These are phyloP conservation scores for Caenorhabditis latens DNA, from an alignment of 1,140 invertebrate genomes.

Conservation along the genomic window DNA sequence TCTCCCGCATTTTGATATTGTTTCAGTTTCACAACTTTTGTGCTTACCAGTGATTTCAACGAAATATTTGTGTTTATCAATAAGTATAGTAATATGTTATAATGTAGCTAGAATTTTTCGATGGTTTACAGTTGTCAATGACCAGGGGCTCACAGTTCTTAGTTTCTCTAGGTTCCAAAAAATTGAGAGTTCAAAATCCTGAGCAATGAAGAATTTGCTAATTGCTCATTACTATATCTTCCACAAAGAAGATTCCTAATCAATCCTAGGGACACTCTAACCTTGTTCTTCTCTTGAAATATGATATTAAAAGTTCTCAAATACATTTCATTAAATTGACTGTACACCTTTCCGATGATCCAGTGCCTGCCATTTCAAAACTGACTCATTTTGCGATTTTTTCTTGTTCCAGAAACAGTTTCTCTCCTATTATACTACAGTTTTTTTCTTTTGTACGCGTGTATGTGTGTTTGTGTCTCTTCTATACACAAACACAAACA, in stretches of 20 bases:
- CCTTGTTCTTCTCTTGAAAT: no score
- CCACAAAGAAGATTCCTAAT: no score
- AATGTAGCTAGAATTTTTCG: no score
- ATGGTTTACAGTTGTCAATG: no score
- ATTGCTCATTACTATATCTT: no score
- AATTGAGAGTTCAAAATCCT: no score
- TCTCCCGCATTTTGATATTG: conserved; percentile 14
- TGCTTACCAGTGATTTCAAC: conserved; percentile 20
- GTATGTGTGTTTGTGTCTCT: conserved; percentile 10
- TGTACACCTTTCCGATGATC: neutral
- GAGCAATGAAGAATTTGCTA: no score
- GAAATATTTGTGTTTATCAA: conserved; percentile 6
- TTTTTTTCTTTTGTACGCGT: conserved; percentile 46
- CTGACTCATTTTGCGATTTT: conserved; percentile 48
- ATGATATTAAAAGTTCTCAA: no score
- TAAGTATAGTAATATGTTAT: neutral
- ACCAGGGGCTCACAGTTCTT: no score
- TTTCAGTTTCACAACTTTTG: conserved; percentile 19
- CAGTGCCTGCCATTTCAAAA: neutral
- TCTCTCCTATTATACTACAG: conserved; percentile 55
- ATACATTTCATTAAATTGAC: no score
- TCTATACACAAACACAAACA: conserved; percentile 44
- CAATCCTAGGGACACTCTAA: no score
- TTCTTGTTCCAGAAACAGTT: conserved; percentile 46
- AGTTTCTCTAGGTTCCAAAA: no score